phyloP scores from a whole-genome alignment of 2,888 invertebrate genomes.

The Anticlea derivata region DNA sequence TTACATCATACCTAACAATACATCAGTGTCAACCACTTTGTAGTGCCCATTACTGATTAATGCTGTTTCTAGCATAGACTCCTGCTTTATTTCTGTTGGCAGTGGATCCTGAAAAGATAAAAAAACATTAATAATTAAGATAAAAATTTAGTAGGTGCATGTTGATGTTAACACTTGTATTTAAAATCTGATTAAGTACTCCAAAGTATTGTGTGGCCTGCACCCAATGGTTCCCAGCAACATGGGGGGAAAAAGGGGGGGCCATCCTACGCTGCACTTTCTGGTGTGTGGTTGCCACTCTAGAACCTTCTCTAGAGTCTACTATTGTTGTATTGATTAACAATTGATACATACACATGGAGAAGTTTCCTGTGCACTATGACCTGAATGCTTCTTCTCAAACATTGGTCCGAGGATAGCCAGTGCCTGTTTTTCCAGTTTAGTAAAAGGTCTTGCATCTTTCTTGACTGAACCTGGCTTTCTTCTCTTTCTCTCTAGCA shows the following conservation, averaged over 20 bases:
- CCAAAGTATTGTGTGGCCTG: too few species aligned
- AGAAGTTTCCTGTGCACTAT: constrained; percentile 37
- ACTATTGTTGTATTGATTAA: too few species aligned
- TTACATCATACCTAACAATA: constrained; percentile 48
- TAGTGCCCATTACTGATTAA: constrained; percentile 41
- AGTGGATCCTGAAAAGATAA: constrained; percentile 46
- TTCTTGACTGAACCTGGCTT: constrained; percentile 46
- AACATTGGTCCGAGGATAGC: constrained; percentile 61
- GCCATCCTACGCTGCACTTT: too few species aligned
- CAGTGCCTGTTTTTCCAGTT: constrained; percentile 59
- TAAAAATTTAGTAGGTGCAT: too few species aligned
- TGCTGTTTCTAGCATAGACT: constrained; percentile 44
- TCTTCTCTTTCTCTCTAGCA: constrained; percentile 47
- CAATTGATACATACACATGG: constrained; percentile 43
- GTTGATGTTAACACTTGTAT: too few species aligned
- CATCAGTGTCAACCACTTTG: constrained; percentile 45
- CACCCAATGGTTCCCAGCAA: too few species aligned
- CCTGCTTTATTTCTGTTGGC: constrained; percentile 56
- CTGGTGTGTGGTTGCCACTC: too few species aligned
- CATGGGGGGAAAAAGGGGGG: too few species aligned
- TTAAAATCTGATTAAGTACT: too few species aligned
- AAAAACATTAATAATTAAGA: background rate
- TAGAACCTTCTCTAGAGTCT: too few species aligned
- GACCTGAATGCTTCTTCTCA: constrained; percentile 42
- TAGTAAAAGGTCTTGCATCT: constrained; percentile 52